Percentiles rank a stretch among this genome's conserved stretches.
Conservation (phyloP, 2,888 invertebrate genomes). For the Eugnorisma glareosa region DNA sequence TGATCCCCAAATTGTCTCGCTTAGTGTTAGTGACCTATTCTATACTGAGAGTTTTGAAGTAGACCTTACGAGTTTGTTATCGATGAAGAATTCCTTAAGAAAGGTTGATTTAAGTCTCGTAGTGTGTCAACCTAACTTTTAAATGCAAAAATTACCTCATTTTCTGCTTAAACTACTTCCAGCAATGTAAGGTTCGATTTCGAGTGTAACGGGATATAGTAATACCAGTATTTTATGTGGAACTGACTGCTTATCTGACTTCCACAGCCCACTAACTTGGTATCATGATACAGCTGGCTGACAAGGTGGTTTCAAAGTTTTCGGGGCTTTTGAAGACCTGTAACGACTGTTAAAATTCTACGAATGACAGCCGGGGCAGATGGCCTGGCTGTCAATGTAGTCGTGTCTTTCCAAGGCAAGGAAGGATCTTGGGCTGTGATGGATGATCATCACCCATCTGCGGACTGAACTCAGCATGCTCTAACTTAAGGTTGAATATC, state of each 20-base stretch:
- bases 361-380: background rate
- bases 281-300: background rate
- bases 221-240: background rate
- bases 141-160: background rate
- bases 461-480: background rate
- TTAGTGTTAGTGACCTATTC: background rate
- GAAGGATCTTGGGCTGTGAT: background rate
- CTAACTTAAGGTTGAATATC: background rate
- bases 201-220: background rate
- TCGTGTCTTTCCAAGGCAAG: background rate
- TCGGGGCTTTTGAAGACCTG: background rate
- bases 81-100: background rate
- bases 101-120: background rate
- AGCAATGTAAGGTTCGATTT: background rate
- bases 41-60: background rate
- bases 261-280: background rate
- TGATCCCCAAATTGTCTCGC: constrained; percentile 7
- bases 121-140: background rate
- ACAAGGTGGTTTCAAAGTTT: background rate
- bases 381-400: too few relatives aligned
- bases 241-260: background rate
- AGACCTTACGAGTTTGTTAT: background rate
- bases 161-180: background rate
- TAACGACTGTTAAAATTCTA: background rate
- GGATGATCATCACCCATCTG: background rate